Percentiles rank a stretch among this genome's conserved stretches.
Conservation (phyloP, 1,140 invertebrate species). For the Bilobella aurantiaca region DNA sequence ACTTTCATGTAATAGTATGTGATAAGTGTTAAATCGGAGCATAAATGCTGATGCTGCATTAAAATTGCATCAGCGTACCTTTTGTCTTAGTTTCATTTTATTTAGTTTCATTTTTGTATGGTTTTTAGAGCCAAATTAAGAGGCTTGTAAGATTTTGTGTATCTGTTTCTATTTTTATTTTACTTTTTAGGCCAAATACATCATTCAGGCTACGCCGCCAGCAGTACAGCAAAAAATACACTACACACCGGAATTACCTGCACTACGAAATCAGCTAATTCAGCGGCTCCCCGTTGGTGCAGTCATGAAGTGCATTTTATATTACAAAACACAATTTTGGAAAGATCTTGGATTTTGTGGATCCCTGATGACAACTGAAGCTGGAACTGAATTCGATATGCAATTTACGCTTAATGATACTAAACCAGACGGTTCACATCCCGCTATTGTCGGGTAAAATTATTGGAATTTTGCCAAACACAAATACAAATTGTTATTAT, state of each 20-base stretch:
- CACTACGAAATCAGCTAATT: slow-evolving; percentile 36
- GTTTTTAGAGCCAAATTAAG: too few species aligned
- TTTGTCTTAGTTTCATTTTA: too few species aligned
- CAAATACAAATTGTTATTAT: too few species aligned
- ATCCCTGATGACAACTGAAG: not conserved
- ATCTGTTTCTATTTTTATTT: too few species aligned
- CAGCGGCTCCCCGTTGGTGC: slow-evolving; percentile 39
- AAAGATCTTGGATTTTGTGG: slow-evolving; percentile 22
- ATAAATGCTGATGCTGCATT: too few species aligned
- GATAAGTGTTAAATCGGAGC: too few species aligned
- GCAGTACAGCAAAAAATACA: slow-evolving; percentile 35
- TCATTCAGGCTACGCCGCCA: slow-evolving; percentile 30
- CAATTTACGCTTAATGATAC: not conserved
- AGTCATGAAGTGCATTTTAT: slow-evolving; percentile 41
- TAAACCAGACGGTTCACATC: slow-evolving; percentile 2
- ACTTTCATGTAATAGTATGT: too few species aligned
- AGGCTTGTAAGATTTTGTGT: too few species aligned
- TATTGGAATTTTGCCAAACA: not conserved
- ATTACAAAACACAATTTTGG: slow-evolving; percentile 40
- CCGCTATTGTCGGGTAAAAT: not conserved
- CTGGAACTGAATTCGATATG: not conserved
- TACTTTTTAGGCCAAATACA: slow-evolving; percentile 8
- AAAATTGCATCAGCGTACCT: too few species aligned
- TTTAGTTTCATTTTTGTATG: too few species aligned
- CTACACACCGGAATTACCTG: slow-evolving; percentile 39